These are phyloP conservation scores for Heliconius charithonia DNA, from an alignment of 2,888 invertebrate genomes.

Conservation along the genomic window DNA sequence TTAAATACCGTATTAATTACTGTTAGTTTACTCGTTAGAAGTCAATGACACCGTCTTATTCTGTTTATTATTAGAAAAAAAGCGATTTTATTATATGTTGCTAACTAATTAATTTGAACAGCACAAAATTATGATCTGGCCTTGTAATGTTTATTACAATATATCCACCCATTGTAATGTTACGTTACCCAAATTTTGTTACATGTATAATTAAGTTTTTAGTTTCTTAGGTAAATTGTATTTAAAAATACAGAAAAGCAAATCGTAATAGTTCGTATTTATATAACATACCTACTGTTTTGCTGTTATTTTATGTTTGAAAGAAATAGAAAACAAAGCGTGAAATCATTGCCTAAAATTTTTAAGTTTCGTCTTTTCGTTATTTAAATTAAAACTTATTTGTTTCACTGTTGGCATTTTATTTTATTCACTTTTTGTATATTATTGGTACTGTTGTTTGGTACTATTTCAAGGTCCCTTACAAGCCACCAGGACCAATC, in stretches of 20 bases:
- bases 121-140: background rate
- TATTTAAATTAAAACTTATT: too few species aligned
- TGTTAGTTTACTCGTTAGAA: conserved; percentile 12
- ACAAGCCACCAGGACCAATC: too few species aligned
- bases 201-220: too few species aligned
- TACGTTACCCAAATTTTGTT: too few species aligned
- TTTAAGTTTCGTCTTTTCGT: background rate
- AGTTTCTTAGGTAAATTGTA: background rate
- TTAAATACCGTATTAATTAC: conserved; percentile 4
- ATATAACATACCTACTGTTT: background rate
- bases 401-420: too few species aligned
- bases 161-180: too few species aligned
- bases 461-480: too few species aligned
- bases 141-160: background rate
- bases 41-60: conserved; percentile 6
- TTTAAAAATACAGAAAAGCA: background rate
- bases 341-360: too few species aligned
- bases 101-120: background rate
- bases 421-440: too few species aligned
- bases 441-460: too few species aligned
- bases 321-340: background rate
- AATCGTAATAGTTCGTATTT: background rate
- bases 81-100: background rate
- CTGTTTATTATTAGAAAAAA: conserved; percentile 2
- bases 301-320: background rate